A percentile compares a stretch with the other conserved stretches of the same genome.
Conservation (phyloP, 1,140 invertebrate genomes). For the Fopius arisanus region DNA sequence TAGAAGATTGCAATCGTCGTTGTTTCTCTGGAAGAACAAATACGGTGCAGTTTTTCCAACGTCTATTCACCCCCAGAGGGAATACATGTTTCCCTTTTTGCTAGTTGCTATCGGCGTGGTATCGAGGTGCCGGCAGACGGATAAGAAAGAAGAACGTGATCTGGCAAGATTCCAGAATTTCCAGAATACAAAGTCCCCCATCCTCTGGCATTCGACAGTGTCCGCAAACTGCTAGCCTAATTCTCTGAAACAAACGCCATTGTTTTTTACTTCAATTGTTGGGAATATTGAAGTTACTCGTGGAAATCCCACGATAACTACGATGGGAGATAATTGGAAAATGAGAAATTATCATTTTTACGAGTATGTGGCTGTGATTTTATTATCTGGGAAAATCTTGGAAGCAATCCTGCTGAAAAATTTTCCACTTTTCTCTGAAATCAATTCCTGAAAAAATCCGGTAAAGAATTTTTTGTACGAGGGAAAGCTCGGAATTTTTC, state of each 20-base stretch:
- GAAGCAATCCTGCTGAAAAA: too few species aligned
- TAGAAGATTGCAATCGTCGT: background rate
- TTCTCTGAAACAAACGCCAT: background rate
- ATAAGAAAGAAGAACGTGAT: slow-evolving; percentile 8
- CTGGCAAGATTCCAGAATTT: background rate
- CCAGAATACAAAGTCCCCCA: background rate
- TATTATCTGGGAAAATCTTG: too few species aligned
- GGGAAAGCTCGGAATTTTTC: too few species aligned
- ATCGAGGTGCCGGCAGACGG: slow-evolving; percentile 10
- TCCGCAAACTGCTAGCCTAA: background rate
- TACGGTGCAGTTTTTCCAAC: background rate
- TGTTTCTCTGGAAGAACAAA: slow-evolving; percentile 1
- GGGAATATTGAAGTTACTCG: background rate
- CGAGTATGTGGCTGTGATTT: too few species aligned
- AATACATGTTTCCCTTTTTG: background rate
- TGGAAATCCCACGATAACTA: background rate
- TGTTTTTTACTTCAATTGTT: background rate
- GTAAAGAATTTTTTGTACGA: too few species aligned
- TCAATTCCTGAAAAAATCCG: too few species aligned
- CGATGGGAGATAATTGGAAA: too few species aligned
- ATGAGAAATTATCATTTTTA: too few species aligned
- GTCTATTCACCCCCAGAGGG: background rate
- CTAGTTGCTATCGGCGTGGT: background rate
- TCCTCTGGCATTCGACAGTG: background rate
- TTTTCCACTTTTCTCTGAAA: too few species aligned